Evolutionary conservation across 1,140 invertebrate genomes (phyloP).

Genomic region (Sycobia sp.): DNA sequence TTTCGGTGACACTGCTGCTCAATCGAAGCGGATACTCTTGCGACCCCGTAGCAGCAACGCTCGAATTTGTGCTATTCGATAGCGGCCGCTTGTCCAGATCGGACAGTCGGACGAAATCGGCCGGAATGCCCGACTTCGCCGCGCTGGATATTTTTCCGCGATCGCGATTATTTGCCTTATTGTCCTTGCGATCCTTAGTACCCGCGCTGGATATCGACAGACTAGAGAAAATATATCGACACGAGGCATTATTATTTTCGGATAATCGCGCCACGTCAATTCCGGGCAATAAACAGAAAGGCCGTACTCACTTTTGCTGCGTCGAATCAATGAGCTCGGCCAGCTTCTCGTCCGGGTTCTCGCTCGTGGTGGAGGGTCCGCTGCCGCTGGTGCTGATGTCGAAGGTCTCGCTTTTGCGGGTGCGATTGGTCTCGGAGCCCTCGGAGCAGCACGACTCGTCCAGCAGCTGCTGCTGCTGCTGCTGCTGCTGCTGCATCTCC

Average conservation of each 20-base stretch:
- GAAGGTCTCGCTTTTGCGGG: constrained; percentile 55
- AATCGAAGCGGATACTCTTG: constrained; percentile 50
- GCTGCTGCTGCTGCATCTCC: too few species aligned
- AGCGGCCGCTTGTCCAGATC: constrained; percentile 24
- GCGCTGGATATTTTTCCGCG: too few species aligned
- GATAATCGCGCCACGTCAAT: too few species aligned
- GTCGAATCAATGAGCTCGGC: constrained; percentile 33
- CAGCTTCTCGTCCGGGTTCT: constrained; percentile 52
- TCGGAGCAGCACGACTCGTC: too few species aligned
- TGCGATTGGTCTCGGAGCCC: constrained; percentile 51
- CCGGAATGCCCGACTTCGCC: constrained; percentile 3
- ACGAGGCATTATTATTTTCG: too few species aligned
- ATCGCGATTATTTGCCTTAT: neutral
- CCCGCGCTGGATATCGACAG: too few species aligned
- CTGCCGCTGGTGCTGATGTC: constrained; percentile 52
- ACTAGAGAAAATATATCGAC: too few species aligned
- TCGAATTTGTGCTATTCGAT: neutral
- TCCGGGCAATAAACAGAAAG: too few species aligned
- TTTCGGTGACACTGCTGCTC: constrained; percentile 66
- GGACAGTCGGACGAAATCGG: constrained; percentile 28
- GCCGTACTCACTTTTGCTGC: constrained; percentile 17
- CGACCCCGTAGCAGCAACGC: neutral
- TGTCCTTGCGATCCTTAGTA: too few species aligned
- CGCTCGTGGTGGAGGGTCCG: constrained; percentile 49
- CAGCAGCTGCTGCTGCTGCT: too few species aligned